phyloP scores from a whole-genome alignment of 2,888 invertebrate genomes.

The Andrena minutula region DNA sequence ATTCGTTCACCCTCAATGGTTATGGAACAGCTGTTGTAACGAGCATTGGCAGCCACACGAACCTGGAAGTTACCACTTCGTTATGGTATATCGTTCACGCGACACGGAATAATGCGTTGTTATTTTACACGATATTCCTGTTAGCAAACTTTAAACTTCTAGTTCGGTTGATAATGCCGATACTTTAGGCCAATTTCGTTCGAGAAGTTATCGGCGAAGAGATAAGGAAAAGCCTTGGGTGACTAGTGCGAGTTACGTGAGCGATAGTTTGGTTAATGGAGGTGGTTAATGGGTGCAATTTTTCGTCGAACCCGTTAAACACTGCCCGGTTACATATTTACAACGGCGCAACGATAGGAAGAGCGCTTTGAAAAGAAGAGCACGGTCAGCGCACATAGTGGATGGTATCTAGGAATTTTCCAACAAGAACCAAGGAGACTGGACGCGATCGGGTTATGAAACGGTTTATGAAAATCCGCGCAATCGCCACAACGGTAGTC shows the following conservation, averaged over 20 bases:
- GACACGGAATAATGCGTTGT: neutral
- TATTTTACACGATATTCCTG: too few species aligned
- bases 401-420: neutral
- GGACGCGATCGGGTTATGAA: neutral
- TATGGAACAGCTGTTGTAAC: neutral
- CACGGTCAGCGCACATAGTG: neutral
- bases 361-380: neutral
- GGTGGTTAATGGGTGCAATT: neutral
- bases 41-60: neutral
- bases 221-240: slow-evolving; percentile 56
- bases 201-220: slow-evolving; percentile 29
- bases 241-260: neutral
- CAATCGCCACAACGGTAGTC: slow-evolving; percentile 64
- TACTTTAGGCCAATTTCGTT: neutral
- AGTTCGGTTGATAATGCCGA: neutral
- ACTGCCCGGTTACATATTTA: neutral
- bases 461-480: slow-evolving; percentile 40
- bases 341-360: neutral
- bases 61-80: neutral
- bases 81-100: neutral
- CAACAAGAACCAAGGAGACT: neutral
- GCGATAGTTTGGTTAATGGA: neutral
- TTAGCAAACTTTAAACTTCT: neutral
- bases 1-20: neutral
- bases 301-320: slow-evolving; percentile 3